These are phyloP conservation scores for Cheilosia impressa DNA, from an alignment of 2,888 invertebrate genomes.

Conservation along the genomic window DNA sequence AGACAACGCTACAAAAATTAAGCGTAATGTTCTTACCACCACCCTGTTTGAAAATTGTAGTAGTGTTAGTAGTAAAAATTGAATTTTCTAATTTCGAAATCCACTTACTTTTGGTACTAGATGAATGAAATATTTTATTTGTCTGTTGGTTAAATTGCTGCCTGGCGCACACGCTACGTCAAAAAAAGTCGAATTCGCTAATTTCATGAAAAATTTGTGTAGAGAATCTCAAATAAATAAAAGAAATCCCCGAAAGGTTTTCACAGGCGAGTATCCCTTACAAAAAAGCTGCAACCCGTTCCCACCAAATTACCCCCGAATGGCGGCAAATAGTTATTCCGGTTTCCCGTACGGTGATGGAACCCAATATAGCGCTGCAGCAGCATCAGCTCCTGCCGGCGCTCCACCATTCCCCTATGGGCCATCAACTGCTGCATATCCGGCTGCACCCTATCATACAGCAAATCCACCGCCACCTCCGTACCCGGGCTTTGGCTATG, in stretches of 20 bases:
- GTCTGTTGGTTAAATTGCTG: constrained; percentile 49
- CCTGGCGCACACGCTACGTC: constrained; percentile 74
- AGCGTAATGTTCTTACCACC: neutral
- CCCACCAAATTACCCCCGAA: constrained; percentile 64
- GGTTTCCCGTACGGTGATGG: constrained; percentile 96
- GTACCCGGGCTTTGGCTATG: constrained; percentile 87
- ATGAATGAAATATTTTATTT: neutral
- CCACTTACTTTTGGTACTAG: constrained; percentile 32
- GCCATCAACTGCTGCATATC: constrained; percentile 86
- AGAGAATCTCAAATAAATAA: constrained; percentile 58
- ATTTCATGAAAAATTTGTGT: constrained; percentile 64
- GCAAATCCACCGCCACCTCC: constrained; percentile 69
- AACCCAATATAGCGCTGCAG: constrained; percentile 92
- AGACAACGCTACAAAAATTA: too few species aligned
- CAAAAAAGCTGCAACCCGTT: constrained; percentile 42
- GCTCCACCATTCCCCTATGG: constrained; percentile 70
- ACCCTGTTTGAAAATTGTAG: constrained; percentile 7
- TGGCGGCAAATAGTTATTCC: constrained; percentile 92
- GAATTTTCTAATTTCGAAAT: constrained; percentile 27
- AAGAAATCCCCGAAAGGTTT: constrained; percentile 32
- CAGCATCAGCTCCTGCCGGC: constrained; percentile 87
- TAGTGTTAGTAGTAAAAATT: neutral
- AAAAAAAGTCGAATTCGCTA: constrained; percentile 68
- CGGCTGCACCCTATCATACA: constrained; percentile 87
- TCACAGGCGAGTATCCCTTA: constrained; percentile 7